phyloP scores from a whole-genome alignment of 2,113 vertebrate genomes.

The Campylorhamphus procurvoides region DNA sequence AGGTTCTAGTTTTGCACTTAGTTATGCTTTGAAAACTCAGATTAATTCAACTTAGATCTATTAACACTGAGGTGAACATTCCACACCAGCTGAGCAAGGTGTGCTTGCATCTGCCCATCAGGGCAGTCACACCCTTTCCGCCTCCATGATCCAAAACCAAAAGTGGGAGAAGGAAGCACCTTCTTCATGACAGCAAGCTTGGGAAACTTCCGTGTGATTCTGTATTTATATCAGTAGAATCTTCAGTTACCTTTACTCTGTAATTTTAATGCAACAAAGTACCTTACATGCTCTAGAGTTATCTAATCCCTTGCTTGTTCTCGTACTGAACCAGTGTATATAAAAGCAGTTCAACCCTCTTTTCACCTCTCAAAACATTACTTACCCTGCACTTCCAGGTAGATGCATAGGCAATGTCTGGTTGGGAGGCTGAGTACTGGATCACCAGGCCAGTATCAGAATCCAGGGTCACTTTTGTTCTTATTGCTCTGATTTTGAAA shows the following conservation, averaged over 20 bases:
- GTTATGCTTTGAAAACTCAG: neutral
- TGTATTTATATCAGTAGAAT: neutral
- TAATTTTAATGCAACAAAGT: neutral
- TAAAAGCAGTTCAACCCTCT: neutral
- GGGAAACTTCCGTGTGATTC: neutral
- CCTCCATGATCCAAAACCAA: neutral
- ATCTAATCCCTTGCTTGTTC: neutral
- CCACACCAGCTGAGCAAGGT: neutral
- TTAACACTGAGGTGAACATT: neutral
- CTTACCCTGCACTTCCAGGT: slow-evolving; percentile 61
- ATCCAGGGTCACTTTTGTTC: slow-evolving; percentile 65
- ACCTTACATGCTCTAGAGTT: neutral
- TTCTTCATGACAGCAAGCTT: neutral
- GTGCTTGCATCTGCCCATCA: neutral
- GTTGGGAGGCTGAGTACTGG: neutral
- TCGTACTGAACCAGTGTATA: neutral
- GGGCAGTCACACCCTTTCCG: neutral
- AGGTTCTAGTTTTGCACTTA: neutral
- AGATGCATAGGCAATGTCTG: neutral
- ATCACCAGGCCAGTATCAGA: slow-evolving; percentile 21
- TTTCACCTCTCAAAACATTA: neutral
- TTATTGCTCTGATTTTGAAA: slow-evolving; percentile 67
- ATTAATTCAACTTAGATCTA: neutral
- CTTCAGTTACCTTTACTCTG: neutral
- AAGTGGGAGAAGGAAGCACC: neutral